A percentile compares a stretch with the other conserved stretches of the same genome.
Conservation (phyloP, 2,888 invertebrate species). For the Biston stratarius region DNA sequence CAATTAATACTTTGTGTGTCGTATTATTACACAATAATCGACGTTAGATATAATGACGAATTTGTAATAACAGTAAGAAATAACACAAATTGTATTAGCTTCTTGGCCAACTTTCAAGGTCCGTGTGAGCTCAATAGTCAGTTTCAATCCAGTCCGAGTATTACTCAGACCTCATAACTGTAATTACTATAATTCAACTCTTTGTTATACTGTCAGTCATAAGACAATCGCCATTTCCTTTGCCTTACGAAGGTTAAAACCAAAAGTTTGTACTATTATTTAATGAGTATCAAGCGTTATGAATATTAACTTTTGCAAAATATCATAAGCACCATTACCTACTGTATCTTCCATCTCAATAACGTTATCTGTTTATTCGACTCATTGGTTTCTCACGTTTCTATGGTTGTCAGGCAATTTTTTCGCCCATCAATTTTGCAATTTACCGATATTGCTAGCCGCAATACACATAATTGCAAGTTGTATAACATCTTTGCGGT, state of each 20-base stretch:
- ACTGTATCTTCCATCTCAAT: conserved; percentile 40
- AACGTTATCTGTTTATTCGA: conserved; percentile 23
- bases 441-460: conserved; percentile 60
- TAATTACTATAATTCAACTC: conserved; percentile 66
- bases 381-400: conserved; percentile 38
- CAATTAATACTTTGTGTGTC: neutral
- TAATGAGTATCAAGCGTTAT: neutral
- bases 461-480: conserved; percentile 65
- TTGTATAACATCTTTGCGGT: conserved; percentile 68
- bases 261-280: conserved; percentile 13
- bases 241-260: conserved; percentile 34
- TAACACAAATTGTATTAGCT: conserved; percentile 28
- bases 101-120: conserved; percentile 60
- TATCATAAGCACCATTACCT: conserved; percentile 21
- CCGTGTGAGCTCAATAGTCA: conserved; percentile 53
- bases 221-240: conserved; percentile 44
- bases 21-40: conserved; percentile 9
- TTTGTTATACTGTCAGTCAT: conserved; percentile 65
- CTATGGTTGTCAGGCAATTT: conserved; percentile 40
- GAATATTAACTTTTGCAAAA: neutral
- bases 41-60: conserved; percentile 20
- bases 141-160: conserved; percentile 58
- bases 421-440: conserved; percentile 58
- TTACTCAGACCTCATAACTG: conserved; percentile 52
- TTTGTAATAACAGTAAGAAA: conserved; percentile 24